phyloP scores from a whole-genome alignment of 1,140 invertebrate genomes.

The Acromyrmex echinatior region DNA sequence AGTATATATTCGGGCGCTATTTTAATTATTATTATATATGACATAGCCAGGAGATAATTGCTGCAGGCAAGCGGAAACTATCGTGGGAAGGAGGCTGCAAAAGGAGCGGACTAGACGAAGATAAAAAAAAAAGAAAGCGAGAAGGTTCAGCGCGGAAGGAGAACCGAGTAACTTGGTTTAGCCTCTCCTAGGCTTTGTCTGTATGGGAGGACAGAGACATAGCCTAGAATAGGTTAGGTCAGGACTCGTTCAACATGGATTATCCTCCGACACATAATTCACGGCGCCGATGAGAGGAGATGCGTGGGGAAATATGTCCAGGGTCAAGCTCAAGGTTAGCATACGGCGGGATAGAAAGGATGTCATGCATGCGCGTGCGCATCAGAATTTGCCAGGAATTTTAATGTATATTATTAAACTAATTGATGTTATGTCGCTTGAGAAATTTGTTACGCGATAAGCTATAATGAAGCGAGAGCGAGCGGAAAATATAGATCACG shows the following conservation, averaged over 20 bases:
- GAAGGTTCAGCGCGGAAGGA: background rate
- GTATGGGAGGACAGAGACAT: slow-evolving; percentile 83
- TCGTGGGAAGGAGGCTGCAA: slow-evolving; percentile 34
- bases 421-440: background rate
- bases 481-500: slow-evolving; percentile 11
- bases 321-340: slow-evolving; percentile 76
- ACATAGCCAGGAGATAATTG: background rate
- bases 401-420: slow-evolving; percentile 12
- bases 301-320: slow-evolving; percentile 58
- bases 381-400: background rate
- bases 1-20: background rate
- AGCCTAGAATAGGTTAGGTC: slow-evolving; percentile 87
- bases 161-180: slow-evolving; percentile 82
- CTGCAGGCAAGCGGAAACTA: background rate
- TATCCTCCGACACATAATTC: slow-evolving; percentile 43
- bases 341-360: slow-evolving; percentile 23
- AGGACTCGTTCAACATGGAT: slow-evolving; percentile 80
- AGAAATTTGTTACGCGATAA: background rate
- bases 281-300: slow-evolving; percentile 14
- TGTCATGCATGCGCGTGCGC: background rate
- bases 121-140: background rate
- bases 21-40: slow-evolving; percentile 34
- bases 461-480: background rate
- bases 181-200: slow-evolving; percentile 87
- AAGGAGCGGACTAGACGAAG: slow-evolving; percentile 26